Evolutionary conservation across 1,140 invertebrate genomes (phyloP), one percentile per base, ranked within the genome.

Genomic region (Diprion similis): DNA sequence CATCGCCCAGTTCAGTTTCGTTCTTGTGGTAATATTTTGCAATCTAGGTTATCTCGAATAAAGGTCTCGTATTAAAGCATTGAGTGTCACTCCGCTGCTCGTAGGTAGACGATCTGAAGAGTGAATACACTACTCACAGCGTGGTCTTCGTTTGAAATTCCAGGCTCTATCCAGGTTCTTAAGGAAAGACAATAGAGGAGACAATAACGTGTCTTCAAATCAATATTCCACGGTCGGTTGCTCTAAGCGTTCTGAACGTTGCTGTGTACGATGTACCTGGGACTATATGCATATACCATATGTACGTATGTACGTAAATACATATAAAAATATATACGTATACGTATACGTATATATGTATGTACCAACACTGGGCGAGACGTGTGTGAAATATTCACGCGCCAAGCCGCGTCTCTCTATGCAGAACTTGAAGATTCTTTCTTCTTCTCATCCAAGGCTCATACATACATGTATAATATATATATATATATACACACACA

Each of bases 211-310:
- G 6, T 9, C 51, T 59, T 17, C 11, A 17, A 59, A 59, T 59
- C 51, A 59, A 59, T 59, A 59, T 59, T 59, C 51, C 11, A 59
- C 51, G 51, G 51, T 59, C n/a, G 51, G 51, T 59, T 59, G 51
- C 11, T 59, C 51, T 59, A 8, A 13, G 51, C 51, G 24, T 37
- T 17, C n/a, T 17, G 51, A 59, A 59, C 51, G 11, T 59, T 8
- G 51, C 6, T 15, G 51, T 59, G 6, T 1, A 37, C 6, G 24
- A 37, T 6, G 6, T 37, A 37, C 24, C 24, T 37, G 6, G 24
- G 24, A 3, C 24, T 37, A 37, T 37, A 37, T 37, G 24, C 24
- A 37, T 6, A 6, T 37, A 37, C 24, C 24, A 37, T 37, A 37
- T 37, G 6, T 37, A 37, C 6, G 6, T 37, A 37, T 37, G 24